Base-by-base conservation (phyloP, 2,113 vertebrate genomes). In the Glaucomys volans region DNA sequence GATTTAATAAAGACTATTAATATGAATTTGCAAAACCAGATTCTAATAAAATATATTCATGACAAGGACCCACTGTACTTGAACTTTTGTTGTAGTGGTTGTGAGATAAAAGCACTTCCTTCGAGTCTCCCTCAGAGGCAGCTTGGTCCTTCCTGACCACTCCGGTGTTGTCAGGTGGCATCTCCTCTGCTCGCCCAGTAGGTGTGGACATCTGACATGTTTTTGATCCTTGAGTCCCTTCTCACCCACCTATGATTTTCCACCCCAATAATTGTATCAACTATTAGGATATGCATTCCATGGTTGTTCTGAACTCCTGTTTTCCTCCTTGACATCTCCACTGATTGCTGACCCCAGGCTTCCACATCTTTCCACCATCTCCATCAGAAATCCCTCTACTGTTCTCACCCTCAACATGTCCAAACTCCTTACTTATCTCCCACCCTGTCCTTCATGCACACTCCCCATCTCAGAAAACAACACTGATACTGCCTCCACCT, bases 1-100 rank as follows among this genome's bases (percentile, higher is more conserved):
- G 96, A 90, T 79, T 80, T 30, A 42, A 9, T 54, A 80, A 30
- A 35, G 8, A 44, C 40, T 88, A 83, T 57, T 75, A 84, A 52
- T 35, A 32, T 66, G 85, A 95, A 72, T 66, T 71, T 77, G 2
- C 4, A 52, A 90, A 86, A 40, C 2, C 28, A 74, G 83, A 59
- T 20, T 5, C 59, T 87, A 92, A 91, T 57, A 50, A 47, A 87
- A 67, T n/a, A 20, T 9, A 67, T 59, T 77, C 42, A 84, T 44
- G 64, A 2, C 35, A 74, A 90, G 12, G 40, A 85, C 32, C 1
- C 67, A 62, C 11, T 54, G 83, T 28, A 9, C 5, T 62, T 8
- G 14, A 18, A 32, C 8, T n/a, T 90, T 59, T 75, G 9, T 20
- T 76, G 13, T 8, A 32, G 1, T 0, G 18, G 40, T n/a, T 37